Evolutionary conservation across 2,113 vertebrate species (phyloP), one percentile per base, ranked within the genome.

Genomic region (Heterotis niloticus): DNA sequence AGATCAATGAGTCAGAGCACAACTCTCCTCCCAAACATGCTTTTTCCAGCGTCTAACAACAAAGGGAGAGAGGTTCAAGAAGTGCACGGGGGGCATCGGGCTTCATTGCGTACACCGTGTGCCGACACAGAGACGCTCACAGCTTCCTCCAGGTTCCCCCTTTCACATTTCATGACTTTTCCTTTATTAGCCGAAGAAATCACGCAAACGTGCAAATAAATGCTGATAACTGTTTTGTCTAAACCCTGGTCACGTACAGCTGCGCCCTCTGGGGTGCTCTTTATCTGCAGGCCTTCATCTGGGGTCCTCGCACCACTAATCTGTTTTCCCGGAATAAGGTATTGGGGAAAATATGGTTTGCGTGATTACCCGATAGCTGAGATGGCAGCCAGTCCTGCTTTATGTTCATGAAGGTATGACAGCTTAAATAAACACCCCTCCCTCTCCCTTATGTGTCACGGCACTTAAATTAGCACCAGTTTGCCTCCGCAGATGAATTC

Each of bases 111-210:
- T 44, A 44, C 34, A 7, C 34, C 34, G 7, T 44, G 34, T 7
- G 34, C 34, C 34, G n/a, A n/a, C n/a, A n/a, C n/a, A n/a, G n/a
- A n/a, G n/a, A n/a, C n/a, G n/a, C n/a, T n/a, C n/a, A 44, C 34
- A 44, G 34, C 34, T 44, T 44, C 34, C 34, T 2, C 87, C 86
- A 87, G 84, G 85, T 89, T 87, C 90, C 80, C 81, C 81, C 87
- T 90, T 85, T 80, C 87, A 44, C 84, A 82, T 83, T 82, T 74
- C 88, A 75, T 83, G 83, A 85, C 82, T 86, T 80, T 85, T 86
- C 87, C 89, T 89, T 85, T 81, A 89, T 83, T 87, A 84, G 80
- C 82, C 59, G 78, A 88, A 84, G 82, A 84, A 83, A 81, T 73
- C 67, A 79, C 11, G 26, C 28, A 75, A 75, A 44, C 74, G 62